These are phyloP conservation scores for Rapana venosa DNA, from an alignment of 2,888 invertebrate genomes.

Conservation along the genomic window DNA sequence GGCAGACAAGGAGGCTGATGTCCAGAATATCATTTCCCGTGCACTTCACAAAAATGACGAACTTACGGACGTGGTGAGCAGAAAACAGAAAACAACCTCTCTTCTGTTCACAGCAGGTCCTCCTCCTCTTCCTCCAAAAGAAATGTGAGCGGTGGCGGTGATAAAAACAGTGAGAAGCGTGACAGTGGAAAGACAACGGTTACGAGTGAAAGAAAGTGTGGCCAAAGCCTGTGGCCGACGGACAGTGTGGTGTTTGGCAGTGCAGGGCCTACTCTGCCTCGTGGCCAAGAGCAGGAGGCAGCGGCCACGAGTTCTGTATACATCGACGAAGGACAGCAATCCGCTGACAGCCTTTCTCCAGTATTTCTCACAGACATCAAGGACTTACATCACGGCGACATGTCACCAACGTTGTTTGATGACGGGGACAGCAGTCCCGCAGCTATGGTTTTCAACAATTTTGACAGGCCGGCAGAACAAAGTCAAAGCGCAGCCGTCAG, in stretches of 20 bases:
- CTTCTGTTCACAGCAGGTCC: neutral
- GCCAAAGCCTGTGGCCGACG: neutral
- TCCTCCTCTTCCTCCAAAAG: neutral
- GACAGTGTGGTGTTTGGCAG: slow-evolving; percentile 35
- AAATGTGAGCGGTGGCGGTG: neutral
- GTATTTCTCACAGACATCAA: neutral
- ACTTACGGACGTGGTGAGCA: neutral
- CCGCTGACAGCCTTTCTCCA: neutral
- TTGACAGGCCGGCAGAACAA: neutral
- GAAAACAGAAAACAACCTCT: neutral
- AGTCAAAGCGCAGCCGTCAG: neutral
- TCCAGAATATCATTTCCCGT: neutral
- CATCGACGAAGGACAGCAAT: neutral
- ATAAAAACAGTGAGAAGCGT: neutral
- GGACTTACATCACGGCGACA: neutral
- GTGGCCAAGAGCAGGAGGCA: neutral
- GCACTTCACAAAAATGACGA: neutral
- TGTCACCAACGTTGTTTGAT: slow-evolving; percentile 30
- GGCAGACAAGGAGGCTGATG: neutral
- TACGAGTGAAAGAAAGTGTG: neutral
- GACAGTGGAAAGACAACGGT: neutral
- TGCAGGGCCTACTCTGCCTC: neutral
- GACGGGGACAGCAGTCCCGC: neutral
- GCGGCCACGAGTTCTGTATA: neutral
- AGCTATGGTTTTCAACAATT: neutral